phyloP scores from a whole-genome alignment of 2,888 invertebrate genomes.

The Orchesella flavescens region DNA sequence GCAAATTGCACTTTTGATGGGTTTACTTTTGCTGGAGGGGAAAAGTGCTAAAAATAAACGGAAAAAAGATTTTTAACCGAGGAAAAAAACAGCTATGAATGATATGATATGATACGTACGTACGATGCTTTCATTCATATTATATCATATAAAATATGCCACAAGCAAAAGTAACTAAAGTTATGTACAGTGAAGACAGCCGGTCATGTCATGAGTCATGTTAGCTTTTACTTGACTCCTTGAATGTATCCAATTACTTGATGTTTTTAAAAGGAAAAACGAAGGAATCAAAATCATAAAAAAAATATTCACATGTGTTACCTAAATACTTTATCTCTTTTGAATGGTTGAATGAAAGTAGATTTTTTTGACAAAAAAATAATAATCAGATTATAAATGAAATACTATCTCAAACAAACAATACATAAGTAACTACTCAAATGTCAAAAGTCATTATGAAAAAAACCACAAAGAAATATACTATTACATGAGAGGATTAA shows the following conservation, averaged over 20 bases:
- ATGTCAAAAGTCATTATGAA: no score
- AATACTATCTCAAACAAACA: no score
- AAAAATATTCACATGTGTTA: neutral
- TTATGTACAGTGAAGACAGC: neutral
- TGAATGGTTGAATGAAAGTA: neutral
- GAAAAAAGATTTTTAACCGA: neutral
- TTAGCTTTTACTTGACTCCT: no score
- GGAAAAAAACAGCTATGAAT: neutral
- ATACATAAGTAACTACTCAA: no score
- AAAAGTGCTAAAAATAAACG: slow-evolving; percentile 29
- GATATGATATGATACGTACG: no score
- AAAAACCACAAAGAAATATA: no score
- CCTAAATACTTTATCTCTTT: neutral
- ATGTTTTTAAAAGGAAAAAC: no score
- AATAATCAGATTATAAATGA: no score
- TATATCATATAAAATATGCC: neutral
- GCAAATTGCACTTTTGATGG: slow-evolving; percentile 43
- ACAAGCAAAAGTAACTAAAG: neutral
- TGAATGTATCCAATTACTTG: no score
- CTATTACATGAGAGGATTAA: no score
- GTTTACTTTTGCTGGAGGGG: slow-evolving; percentile 30
- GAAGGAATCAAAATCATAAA: neutral
- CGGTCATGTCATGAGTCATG: neutral
- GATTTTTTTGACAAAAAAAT: neutral
- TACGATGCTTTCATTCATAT: neutral